Evolutionary conservation across 1,140 invertebrate genomes (phyloP).

Genomic region (Ephestia elutella): DNA sequence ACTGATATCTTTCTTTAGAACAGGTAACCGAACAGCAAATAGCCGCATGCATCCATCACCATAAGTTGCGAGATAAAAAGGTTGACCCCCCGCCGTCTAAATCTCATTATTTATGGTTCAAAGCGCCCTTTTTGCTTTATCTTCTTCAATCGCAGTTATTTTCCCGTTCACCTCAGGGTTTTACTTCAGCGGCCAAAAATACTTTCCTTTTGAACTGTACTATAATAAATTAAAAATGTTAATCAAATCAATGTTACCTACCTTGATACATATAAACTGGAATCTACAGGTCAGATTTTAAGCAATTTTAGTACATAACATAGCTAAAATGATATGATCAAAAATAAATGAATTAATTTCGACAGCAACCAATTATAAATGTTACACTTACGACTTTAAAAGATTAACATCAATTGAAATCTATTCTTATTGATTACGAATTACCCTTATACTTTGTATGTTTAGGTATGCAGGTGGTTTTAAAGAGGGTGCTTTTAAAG

Average conservation of each 20-base stretch:
- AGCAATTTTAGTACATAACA: too few species aligned
- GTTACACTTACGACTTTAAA: too few species aligned
- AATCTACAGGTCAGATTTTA: slow-evolving; percentile 1
- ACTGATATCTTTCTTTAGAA: not conserved
- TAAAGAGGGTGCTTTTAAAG: not conserved
- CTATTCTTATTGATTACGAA: too few species aligned
- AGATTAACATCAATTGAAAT: too few species aligned
- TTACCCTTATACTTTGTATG: too few species aligned
- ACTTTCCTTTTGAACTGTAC: not conserved
- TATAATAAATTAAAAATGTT: slow-evolving; percentile 28
- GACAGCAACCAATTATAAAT: too few species aligned
- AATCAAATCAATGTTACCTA: slow-evolving; percentile 55
- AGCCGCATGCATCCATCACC: slow-evolving; percentile 14
- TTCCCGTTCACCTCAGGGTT: slow-evolving; percentile 12
- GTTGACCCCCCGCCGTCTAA: slow-evolving; percentile 35
- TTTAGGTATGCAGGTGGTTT: not conserved
- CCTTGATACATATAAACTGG: not conserved
- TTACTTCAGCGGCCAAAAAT: not conserved
- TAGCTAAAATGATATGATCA: too few species aligned
- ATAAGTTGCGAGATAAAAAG: slow-evolving; percentile 33
- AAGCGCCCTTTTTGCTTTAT: slow-evolving; percentile 33
- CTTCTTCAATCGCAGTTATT: slow-evolving; percentile 18
- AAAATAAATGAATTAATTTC: too few species aligned
- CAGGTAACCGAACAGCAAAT: slow-evolving; percentile 2
- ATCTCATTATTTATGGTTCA: slow-evolving; percentile 52